Conservation (phyloP, 1,140 invertebrate species). For the Nephotettix cincticeps region DNA sequence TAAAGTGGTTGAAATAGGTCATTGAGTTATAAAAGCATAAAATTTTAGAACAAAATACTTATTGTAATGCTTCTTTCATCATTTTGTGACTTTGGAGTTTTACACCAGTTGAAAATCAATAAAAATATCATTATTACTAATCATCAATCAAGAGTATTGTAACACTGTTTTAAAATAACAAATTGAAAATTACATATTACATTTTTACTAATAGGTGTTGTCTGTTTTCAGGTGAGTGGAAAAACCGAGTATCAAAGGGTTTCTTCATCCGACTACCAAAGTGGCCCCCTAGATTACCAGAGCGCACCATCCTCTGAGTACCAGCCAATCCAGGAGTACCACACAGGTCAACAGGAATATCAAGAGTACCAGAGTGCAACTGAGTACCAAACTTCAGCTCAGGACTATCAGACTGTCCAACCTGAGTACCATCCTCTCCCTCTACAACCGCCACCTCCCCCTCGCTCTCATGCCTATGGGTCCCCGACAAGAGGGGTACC, state of each 20-base stretch:
- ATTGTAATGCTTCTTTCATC: no score
- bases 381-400: not conserved
- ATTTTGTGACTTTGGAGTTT: no score
- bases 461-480: not conserved
- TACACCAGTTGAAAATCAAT: no score
- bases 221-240: conserved; percentile 7
- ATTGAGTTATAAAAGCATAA: no score
- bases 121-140: no score
- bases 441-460: not conserved
- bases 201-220: not conserved
- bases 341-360: conserved; percentile 13
- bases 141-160: no score
- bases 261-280: conserved; percentile 4
- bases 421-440: conserved; percentile 8
- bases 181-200: no score
- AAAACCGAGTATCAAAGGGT: conserved; percentile 6
- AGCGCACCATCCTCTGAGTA: not conserved
- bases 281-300: not conserved
- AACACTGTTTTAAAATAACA: no score
- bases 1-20: no score
- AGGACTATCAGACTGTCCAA: not conserved
- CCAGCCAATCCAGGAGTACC: not conserved
- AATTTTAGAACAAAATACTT: no score
- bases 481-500: not conserved
- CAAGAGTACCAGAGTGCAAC: conserved; percentile 6